Conservation (phyloP, 2,888 invertebrate genomes). For the Exocentrus adspersus region DNA sequence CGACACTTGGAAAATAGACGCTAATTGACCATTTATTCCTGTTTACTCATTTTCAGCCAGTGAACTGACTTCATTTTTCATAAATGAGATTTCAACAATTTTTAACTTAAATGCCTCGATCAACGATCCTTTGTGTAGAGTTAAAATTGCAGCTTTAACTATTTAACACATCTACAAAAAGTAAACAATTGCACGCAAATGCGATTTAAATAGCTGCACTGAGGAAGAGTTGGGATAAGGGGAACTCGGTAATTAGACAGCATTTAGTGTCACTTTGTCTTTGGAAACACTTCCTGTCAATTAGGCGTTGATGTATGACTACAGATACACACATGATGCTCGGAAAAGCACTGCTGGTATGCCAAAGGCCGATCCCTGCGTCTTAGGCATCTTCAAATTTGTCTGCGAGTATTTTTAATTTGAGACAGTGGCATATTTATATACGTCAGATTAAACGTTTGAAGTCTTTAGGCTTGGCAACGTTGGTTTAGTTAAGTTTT, state of each 20-base stretch:
- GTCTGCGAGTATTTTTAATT: conserved; percentile 50
- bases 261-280: conserved; percentile 66
- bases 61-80: neutral
- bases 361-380: conserved; percentile 40
- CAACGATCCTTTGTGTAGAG: conserved; percentile 24
- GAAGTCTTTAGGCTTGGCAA: conserved; percentile 14
- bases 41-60: neutral
- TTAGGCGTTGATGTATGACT: conserved; percentile 64
- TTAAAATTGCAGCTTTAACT: conserved; percentile 31
- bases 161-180: conserved; percentile 32
- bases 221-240: conserved; percentile 48
- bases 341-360: conserved; percentile 32
- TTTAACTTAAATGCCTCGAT: conserved; percentile 43
- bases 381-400: conserved; percentile 57
- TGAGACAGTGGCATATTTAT: conserved; percentile 26
- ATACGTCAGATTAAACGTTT: conserved; percentile 9
- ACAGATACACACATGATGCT: conserved; percentile 50
- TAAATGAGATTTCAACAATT: conserved; percentile 7
- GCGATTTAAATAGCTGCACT: conserved; percentile 57
- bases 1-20: conserved; percentile 1
- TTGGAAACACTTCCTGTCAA: conserved; percentile 62
- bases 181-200: conserved; percentile 57
- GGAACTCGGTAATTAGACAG: conserved; percentile 61
- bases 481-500: neutral
- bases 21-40: conserved; percentile 1